These are phyloP conservation scores for Ptychadena robeensis DNA, from an alignment of 2,797 vertebrate genomes.

Conservation along the genomic window DNA sequence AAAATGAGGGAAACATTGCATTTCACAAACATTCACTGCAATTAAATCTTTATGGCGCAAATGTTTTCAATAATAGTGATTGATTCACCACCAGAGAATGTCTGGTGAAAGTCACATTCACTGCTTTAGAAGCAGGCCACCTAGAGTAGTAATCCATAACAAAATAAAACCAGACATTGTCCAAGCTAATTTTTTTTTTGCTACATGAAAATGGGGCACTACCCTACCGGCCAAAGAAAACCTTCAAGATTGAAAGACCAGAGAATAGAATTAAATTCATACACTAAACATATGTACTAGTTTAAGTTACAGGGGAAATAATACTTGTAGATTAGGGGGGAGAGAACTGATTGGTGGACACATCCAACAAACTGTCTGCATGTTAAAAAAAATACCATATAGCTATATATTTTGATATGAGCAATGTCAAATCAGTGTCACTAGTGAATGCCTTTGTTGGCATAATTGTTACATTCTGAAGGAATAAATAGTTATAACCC, in stretches of 20 bases:
- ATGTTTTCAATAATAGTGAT: too few relatives aligned
- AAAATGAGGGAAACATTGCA: too few relatives aligned
- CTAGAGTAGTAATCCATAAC: too few relatives aligned
- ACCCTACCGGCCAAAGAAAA: slow-evolving; percentile 24
- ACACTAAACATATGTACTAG: not conserved
- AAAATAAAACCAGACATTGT: too few relatives aligned
- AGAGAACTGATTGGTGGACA: not conserved
- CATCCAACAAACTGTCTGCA: not conserved
- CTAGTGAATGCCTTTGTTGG: slow-evolving; percentile 6
- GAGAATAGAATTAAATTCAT: not conserved
- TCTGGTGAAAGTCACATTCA: too few relatives aligned
- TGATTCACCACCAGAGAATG: too few relatives aligned
- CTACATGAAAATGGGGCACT: not conserved
- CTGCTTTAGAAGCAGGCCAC: too few relatives aligned
- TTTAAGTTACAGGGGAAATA: slow-evolving; percentile 2
- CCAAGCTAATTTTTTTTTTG: too few relatives aligned
- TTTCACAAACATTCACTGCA: too few relatives aligned
- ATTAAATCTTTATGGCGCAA: too few relatives aligned
- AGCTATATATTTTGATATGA: not conserved
- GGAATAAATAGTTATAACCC: slow-evolving; percentile 4
- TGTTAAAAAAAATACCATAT: not conserved
- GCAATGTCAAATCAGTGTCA: not conserved
- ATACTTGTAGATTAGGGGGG: not conserved
- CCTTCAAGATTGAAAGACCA: not conserved
- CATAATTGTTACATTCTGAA: not conserved